phyloP scores from a whole-genome alignment of 2,888 invertebrate genomes.

The Amitus sp. region DNA sequence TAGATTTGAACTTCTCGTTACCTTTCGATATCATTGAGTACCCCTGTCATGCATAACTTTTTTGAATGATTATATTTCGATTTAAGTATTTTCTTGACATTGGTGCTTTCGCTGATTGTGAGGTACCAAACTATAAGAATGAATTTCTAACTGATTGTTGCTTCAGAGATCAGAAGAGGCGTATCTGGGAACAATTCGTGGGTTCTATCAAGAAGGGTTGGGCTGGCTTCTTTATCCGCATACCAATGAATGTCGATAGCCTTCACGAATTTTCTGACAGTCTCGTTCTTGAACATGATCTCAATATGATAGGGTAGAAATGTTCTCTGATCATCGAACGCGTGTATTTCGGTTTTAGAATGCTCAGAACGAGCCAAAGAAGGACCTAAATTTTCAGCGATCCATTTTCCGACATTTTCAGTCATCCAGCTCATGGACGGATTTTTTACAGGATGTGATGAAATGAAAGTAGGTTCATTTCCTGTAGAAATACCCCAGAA shows the following conservation, averaged over 20 bases:
- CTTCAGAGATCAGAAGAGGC: constrained; percentile 83
- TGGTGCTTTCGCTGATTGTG: no score
- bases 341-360: constrained; percentile 73
- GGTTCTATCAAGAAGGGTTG: constrained; percentile 68
- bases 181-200: constrained; percentile 74
- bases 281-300: constrained; percentile 9
- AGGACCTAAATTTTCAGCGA: constrained; percentile 80
- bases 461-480: constrained; percentile 77
- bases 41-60: no score
- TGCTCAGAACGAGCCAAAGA: constrained; percentile 71
- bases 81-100: no score
- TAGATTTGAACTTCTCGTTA: no score
- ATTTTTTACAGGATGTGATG: neutral
- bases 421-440: constrained; percentile 76
- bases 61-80: no score
- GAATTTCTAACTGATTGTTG: constrained; percentile 71
- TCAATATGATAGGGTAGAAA: constrained; percentile 2
- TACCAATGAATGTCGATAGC: constrained; percentile 90
- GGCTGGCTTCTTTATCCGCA: constrained; percentile 67
- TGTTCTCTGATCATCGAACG: constrained; percentile 80
- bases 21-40: no score
- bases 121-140: no score
- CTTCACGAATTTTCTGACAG: constrained; percentile 68
- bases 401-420: constrained; percentile 71
- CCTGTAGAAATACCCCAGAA: constrained; percentile 90